Evolutionary conservation across 2,797 vertebrate species (phyloP).

Genomic region (Parambassis ranga): DNA sequence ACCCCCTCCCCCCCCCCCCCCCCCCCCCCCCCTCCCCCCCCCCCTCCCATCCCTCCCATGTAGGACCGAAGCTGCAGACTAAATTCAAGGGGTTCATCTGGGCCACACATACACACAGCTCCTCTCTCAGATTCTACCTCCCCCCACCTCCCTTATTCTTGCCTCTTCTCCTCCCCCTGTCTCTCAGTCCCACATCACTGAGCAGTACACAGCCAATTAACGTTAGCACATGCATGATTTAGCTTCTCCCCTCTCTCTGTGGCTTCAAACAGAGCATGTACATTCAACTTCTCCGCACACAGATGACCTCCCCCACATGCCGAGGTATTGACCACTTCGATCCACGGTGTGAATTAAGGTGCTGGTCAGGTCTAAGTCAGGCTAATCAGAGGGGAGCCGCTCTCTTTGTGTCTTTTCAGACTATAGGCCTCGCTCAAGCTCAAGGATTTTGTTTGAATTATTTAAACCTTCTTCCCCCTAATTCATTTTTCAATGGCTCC

Average conservation of each 20-base stretch:
- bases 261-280: slow-evolving; percentile 61
- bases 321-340: slow-evolving; percentile 72
- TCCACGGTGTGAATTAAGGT: slow-evolving; percentile 72
- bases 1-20: slow-evolving; percentile 1
- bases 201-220: slow-evolving; percentile 77
- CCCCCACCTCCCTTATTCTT: slow-evolving; percentile 9
- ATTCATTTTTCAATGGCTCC: slow-evolving; percentile 79
- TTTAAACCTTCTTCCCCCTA: slow-evolving; percentile 75
- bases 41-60: slow-evolving; percentile 26
- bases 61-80: slow-evolving; percentile 56
- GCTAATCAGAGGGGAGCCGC: slow-evolving; percentile 68
- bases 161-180: slow-evolving; percentile 60
- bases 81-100: slow-evolving; percentile 63
- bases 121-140: slow-evolving; percentile 12
- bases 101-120: slow-evolving; percentile 45
- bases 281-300: slow-evolving; percentile 56
- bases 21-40: slow-evolving; percentile 24
- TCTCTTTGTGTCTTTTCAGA: slow-evolving; percentile 68
- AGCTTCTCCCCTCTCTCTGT: slow-evolving; percentile 64
- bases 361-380: slow-evolving; percentile 74
- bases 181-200: slow-evolving; percentile 73
- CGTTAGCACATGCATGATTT: slow-evolving; percentile 80
- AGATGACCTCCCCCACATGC: slow-evolving; percentile 36
- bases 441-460: slow-evolving; percentile 75
- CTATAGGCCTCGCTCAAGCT: slow-evolving; percentile 63